phyloP scores from a whole-genome alignment of 1,140 invertebrate genomes.

The Drosophila obscura region DNA sequence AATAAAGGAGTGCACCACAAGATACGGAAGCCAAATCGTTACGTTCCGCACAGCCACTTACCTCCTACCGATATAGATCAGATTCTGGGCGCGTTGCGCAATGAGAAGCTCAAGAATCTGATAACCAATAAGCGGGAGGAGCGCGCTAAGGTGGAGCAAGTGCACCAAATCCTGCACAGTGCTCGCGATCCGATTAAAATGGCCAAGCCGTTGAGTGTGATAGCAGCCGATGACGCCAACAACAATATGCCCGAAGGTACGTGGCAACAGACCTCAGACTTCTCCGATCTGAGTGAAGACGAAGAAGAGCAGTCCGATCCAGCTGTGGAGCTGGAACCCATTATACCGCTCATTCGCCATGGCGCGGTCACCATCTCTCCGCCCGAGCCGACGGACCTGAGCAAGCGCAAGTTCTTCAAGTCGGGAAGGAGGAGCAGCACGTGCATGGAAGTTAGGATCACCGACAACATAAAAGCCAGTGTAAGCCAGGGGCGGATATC shows the following conservation, averaged over 20 bases:
- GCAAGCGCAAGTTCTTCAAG: constrained; percentile 75
- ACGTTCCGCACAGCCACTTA: background rate
- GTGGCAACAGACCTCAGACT: constrained; percentile 32
- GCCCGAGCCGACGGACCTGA: background rate
- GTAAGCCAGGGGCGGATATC: constrained; percentile 72
- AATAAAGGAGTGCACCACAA: constrained; percentile 73
- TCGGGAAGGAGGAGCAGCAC: constrained; percentile 62
- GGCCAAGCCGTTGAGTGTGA: constrained; percentile 67
- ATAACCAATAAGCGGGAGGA: constrained; percentile 69
- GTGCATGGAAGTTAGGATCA: constrained; percentile 74
- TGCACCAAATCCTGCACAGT: constrained; percentile 66
- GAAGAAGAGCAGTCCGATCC: constrained; percentile 18
- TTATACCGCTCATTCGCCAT: constrained; percentile 70
- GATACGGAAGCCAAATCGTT: constrained; percentile 49
- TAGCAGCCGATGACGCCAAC: constrained; percentile 47
- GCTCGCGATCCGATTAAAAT: constrained; percentile 76
- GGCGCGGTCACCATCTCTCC: constrained; percentile 19
- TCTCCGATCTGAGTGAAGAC: constrained; percentile 65
- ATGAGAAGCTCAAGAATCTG: constrained; percentile 67
- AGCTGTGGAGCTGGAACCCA: constrained; percentile 54
- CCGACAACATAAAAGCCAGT: constrained; percentile 70
- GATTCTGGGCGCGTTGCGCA: constrained; percentile 59
- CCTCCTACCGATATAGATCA: constrained; percentile 51
- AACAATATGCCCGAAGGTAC: constrained; percentile 47
- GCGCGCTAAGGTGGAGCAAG: constrained; percentile 68